These are phyloP conservation scores for Enteromius paludinosus DNA, from an alignment of 2,797 vertebrate genomes.

Conservation along the genomic window DNA sequence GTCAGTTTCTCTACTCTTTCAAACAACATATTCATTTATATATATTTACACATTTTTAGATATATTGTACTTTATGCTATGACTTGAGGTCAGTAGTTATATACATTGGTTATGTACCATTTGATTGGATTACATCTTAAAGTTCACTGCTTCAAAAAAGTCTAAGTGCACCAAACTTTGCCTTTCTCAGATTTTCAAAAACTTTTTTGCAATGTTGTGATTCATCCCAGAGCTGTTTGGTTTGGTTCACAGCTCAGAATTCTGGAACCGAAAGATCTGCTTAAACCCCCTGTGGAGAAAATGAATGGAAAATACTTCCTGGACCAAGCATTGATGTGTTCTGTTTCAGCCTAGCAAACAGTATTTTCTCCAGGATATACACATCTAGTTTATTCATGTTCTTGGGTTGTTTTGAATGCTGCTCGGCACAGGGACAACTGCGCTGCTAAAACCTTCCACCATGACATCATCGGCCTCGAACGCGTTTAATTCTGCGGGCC, in stretches of 20 bases:
- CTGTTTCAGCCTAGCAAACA: background rate
- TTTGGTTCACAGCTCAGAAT: background rate
- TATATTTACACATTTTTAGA: background rate
- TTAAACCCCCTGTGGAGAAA: slow-evolving; percentile 12
- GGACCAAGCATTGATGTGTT: background rate
- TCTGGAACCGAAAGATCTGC: slow-evolving; percentile 6
- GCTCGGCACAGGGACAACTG: background rate
- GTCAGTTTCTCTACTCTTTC: background rate
- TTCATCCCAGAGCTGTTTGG: background rate
- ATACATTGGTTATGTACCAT: background rate
- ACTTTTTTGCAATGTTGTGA: slow-evolving; percentile 6
- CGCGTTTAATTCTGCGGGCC: slow-evolving; percentile 1
- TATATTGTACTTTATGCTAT: background rate
- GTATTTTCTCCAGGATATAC: background rate
- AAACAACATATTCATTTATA: background rate
- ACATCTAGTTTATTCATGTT: slow-evolving; percentile 21
- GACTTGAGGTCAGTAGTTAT: background rate
- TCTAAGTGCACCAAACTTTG: background rate
- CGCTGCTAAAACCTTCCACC: background rate
- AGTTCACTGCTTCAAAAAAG: background rate
- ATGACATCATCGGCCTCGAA: background rate
- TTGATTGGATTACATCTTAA: background rate
- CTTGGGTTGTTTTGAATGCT: background rate
- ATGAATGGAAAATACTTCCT: slow-evolving; percentile 2
- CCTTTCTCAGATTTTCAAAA: background rate